A percentile compares a stretch with the other conserved stretches of the same genome.
Evolutionary conservation across 2,888 invertebrate genomes (phyloP).

Genomic region (Chrysolina oricalcia): DNA sequence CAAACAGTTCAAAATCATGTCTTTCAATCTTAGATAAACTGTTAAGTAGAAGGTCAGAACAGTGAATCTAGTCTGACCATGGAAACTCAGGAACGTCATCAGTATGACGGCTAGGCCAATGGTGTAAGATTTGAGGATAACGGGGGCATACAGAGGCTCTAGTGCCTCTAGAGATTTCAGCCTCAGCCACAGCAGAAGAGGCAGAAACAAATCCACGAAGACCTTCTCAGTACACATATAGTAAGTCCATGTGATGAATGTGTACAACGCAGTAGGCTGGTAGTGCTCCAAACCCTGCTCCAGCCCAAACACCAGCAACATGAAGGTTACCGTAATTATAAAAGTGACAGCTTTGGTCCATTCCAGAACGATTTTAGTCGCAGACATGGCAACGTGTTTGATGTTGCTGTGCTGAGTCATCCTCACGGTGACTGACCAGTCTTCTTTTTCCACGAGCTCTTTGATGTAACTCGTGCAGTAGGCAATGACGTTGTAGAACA

Average conservation of each 20-base stretch:
- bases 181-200: constrained; percentile 75
- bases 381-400: constrained; percentile 86
- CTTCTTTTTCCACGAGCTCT: constrained; percentile 82
- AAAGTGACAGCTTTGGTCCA: constrained; percentile 89
- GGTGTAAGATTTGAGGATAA: constrained; percentile 77
- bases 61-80: constrained; percentile 76
- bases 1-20: constrained; percentile 76
- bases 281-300: constrained; percentile 85
- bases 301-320: constrained; percentile 82
- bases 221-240: constrained; percentile 83
- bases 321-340: constrained; percentile 84
- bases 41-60: constrained; percentile 78
- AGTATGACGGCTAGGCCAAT: constrained; percentile 75
- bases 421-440: constrained; percentile 85
- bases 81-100: constrained; percentile 74
- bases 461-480: constrained; percentile 85
- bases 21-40: constrained; percentile 79
- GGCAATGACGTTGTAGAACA: constrained; percentile 88
- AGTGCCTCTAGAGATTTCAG: constrained; percentile 81
- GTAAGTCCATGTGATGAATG: constrained; percentile 79
- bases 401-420: constrained; percentile 81
- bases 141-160: constrained; percentile 81
- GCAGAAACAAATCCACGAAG: constrained; percentile 79
- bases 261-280: constrained; percentile 80
- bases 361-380: constrained; percentile 86